Evolutionary conservation across 2,797 vertebrate genomes (phyloP), one percentile per base, ranked within the genome.

Genomic region (Odontamblyopus lacepedii): DNA sequence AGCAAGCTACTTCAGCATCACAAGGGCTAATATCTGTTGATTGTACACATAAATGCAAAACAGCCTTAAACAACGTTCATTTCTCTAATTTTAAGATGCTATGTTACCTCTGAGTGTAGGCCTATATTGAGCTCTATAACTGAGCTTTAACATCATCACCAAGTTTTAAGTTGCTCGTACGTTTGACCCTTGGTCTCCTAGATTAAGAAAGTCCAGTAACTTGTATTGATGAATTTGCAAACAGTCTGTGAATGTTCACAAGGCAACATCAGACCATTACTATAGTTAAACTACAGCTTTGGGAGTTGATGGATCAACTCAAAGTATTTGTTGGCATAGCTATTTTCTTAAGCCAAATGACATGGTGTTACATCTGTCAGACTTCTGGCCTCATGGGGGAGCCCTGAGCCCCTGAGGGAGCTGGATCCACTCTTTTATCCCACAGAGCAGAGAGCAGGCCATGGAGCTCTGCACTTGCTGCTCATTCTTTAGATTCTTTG

Each of bases 261-360:
- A 79, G 73, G 79, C 64, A 63, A 73, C 73, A 78, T 68, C 44
- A 18, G 23, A 62, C 61, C 70, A 60, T 69, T 62, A 59, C 64
- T 71, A 66, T 65, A 65, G 75, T 67, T 73, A 19, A 73, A 19
- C 73, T 78, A 76, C 55, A 74, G 81, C 73, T 74, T 84, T 67
- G 81, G 13, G 71, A 87, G 82, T 76, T 92, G 91, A 93, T 91
- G 88, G 90, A 92, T 92, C 85, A 92, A 90, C 79, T 81, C 16
- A 78, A 79, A 84, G 79, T 75, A 82, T 90, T 85, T 91, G 88
- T 90, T 91, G 91, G 84, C 91, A 87, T 71, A 78, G 83, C 77
- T 87, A 76, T 87, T 85, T 89, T 88, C 85, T 84, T 82, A 84
- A 88, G 77, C 83, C 82, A 84, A 86, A 86, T 77, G 74, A 82